Evolutionary conservation across 2,113 vertebrate species (phyloP), one percentile per base, ranked within the genome.

Genomic region (Otolemur garnettii): DNA sequence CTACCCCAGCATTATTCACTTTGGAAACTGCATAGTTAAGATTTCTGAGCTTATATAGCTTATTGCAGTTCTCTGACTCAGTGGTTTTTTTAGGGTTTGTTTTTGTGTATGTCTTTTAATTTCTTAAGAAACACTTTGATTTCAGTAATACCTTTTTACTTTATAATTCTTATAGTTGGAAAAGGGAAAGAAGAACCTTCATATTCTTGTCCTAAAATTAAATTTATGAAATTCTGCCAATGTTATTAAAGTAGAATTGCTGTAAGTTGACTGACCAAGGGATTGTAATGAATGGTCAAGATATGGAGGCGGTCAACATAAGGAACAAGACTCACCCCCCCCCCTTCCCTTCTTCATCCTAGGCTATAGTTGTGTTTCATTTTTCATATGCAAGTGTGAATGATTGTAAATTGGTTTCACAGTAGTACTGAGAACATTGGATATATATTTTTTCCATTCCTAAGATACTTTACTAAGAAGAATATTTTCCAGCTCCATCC

Each of bases 101-200:
- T 35, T 87, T 69, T 86, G 28, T 92, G 28, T n/a, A 10, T 79
- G 10, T n/a, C 10, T 83, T 79, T 83, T 26, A 84, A 64, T 7
- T 64, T 72, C 72, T 1, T 93, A 71, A 84, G 59, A 71, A 84
- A 38, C 26, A 75, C 28, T 55, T 93, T 91, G 71, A 35, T 82
- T 94, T 94, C 33, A 94, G 22, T 11, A 86, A 72, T 69, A 90
- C 13, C 21, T 35, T 69, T 86, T 59, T 81, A 66, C 55, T 80
- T 88, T 94, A 50, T 71, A 75, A 94, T 71, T 57, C 12, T 71
- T 91, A 17, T 7, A 78, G 35, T 81, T 89, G 69, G 64, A 55
- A 80, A 93, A 88, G 12, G 57, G 62, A 94, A 95, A 91, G 59
- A 71, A 60, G 57, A 72, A 26, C 8, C 35, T 87, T 86, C 89